Evolutionary conservation across 2,888 invertebrate species (phyloP).

Genomic region (Troides aeacus): DNA sequence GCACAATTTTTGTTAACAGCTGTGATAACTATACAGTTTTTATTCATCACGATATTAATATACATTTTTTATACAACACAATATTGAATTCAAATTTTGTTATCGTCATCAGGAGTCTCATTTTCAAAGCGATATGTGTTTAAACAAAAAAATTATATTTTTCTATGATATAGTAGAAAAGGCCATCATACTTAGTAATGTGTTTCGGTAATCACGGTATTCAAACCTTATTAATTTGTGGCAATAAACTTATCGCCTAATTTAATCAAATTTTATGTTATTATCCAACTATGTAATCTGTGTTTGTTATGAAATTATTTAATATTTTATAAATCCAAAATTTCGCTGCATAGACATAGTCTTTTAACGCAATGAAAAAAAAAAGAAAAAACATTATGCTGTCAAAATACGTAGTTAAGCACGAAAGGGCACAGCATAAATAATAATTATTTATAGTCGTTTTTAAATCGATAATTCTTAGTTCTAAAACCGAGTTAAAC

Average conservation of each 20-base stretch:
- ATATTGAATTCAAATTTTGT: too few relatives aligned
- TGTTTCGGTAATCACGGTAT: constrained; percentile 25
- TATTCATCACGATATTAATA: constrained; percentile 22
- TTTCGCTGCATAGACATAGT: not conserved
- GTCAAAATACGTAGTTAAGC: not conserved
- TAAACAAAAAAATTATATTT: not conserved
- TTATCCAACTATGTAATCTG: not conserved
- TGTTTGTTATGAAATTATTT: not conserved
- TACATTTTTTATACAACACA: not conserved
- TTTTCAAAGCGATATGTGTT: too few relatives aligned
- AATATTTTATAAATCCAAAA: not conserved
- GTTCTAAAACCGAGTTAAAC: constrained; percentile 12
- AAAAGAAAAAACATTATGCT: not conserved
- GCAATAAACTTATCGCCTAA: not conserved
- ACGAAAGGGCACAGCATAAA: too few relatives aligned
- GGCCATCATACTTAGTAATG: constrained; percentile 24
- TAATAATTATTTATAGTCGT: not conserved
- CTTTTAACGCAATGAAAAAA: not conserved
- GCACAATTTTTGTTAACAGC: constrained; percentile 15
- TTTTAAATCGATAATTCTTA: not conserved
- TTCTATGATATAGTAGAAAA: not conserved
- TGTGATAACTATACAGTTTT: not conserved
- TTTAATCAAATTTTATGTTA: not conserved
- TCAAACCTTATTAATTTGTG: constrained; percentile 5
- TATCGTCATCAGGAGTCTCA: too few relatives aligned